Evolutionary conservation across 2,797 vertebrate genomes (phyloP), one percentile per base, ranked within the genome.

Genomic region (Trachurus trachurus): DNA sequence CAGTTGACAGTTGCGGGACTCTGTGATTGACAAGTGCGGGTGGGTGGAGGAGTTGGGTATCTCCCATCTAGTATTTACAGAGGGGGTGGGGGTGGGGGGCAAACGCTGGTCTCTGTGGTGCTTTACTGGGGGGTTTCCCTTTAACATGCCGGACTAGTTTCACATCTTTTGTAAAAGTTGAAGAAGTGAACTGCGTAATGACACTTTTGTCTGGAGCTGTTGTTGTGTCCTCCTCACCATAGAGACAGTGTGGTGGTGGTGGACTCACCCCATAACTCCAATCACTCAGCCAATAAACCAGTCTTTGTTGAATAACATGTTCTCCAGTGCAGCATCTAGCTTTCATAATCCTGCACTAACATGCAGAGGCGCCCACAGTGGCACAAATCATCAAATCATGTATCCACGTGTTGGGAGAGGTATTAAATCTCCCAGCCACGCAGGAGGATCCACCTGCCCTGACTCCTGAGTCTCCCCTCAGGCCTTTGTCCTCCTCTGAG

Each of bases 21-120:
- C 37, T 45, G 80, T 88, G 89, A 87, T 83, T 89, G 85, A 85
- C 88, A 80, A 71, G 76, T 82, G 87, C 76, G 84, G 16, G 60
- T 88, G 86, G 66, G 34, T 49, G 54, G 72, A 57, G 13, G 60
- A 56, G 65, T 59, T 57, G 37, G 78, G 65, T 59, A n/a, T 74
- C 74, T 57, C 37, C 56, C 40, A 54, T 49, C 52, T 22, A 26
- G 26, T 34, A 34, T 5, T 6, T 34, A 1, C 17, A 9, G 19
- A 5, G 31, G 31, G 31, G 31, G 31, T 34, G 31, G 31, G 31
- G 21, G 52, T 3, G 31, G 31, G 21, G 52, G 15, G 8, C 2
- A 31, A 37, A 26, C 49, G 44, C 13, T 16, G 13, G 7, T 57
- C 17, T 49, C 45, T n/a, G 5, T 6, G 56, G 66, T 22, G 31